Evolutionary conservation across 1,140 invertebrate species (phyloP), one percentile per base, ranked within the genome.

Genomic region (Papilio xuthus): DNA sequence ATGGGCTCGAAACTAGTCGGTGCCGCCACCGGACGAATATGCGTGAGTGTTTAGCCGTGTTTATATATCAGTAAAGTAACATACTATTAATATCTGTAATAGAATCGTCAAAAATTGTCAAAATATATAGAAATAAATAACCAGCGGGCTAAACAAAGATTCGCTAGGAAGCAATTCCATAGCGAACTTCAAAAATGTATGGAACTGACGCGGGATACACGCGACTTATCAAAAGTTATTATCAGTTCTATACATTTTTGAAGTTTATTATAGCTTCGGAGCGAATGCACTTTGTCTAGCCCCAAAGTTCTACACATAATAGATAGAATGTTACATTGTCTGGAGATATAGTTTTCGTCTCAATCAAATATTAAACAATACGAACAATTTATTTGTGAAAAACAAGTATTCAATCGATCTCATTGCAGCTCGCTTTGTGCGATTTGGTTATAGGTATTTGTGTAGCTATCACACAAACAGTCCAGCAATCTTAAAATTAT

Each of bases 341-440:
- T 53, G 20, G 50, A n/a, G n/a, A 8, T 53, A 20, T 53, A 20
- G 50, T 53, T 53, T 53, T n/a, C 42, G 47, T 6, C 12, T 47
- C 44, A 6, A 50, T 50, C 13, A 50, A 2, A 50, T 4, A n/a
- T 15, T 50, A 7, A 44, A 47, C 18, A 56, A 26, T 47, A 69
- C 23, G 41, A 47, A 73, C 71, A 47, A 47, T 50, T 47, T 26
- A 10, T 47, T 26, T 37, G 18, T 37, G 32, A 47, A 0, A 47
- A 50, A 73, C 20, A 73, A 26, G 23, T 28, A 32, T 70, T 70
- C 69, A 41, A 70, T 70, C 71, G 42, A 73, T 73, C 71, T 42
- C 42, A 72, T 72, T 50, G 41, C 42, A 13, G 26, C 13, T 67
- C 60, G 60, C 37, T 26, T 26, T 47, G 71, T 44, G 71, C 71